Evolutionary conservation across 2,888 invertebrate species (phyloP), one percentile per base, ranked within the genome.

Genomic region (Beris morrisii): DNA sequence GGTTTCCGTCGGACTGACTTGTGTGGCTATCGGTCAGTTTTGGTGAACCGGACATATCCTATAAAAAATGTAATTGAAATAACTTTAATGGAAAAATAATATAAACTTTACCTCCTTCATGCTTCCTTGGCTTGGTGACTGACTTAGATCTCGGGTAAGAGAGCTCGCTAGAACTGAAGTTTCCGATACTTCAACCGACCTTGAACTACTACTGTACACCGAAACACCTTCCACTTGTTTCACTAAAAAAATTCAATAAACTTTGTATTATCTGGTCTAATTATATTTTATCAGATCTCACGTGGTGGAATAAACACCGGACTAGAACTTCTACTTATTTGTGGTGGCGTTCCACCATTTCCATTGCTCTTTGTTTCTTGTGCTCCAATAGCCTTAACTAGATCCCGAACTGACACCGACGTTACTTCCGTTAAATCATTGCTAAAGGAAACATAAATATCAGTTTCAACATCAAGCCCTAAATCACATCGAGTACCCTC

Each of bases 321-420:
- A 75, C 85, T 88, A 65, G 86, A 85, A 71, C 84, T 84, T 63
- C 85, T 79, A 74, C 84, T 85, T 67, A 80, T 75, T 31, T 83
- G 84, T 4, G 88, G 88, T 5, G 89, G 89, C 0, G 89, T 90
- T 1, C 86, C 84, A 43, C 88, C 88, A 77, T 91, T 92, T 3
- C 91, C 92, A 80, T 92, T 92, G n/a, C 88, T 87, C 56, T 88
- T 83, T 67, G 87, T 86, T 76, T 90, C 90, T 66, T 78, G 79
- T 0, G 76, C 78, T 0, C 89, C 89, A 75, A 91, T 86, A 0
- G 86, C 88, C 73, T 89, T 87, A 4, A 90, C 89, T 63, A 90
- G 78, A 71, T 90, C 90, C 70, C 89, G 87, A 12, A 90, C 90
- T 0, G 89, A 88, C 2, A 79, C 78, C 1, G 77, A 75, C 0